Percentiles rank a stretch among this genome's conserved stretches.
These are phyloP conservation scores for Neomicropteryx cornuta DNA, from an alignment of 1,140 invertebrate genomes.

Conservation along the genomic window DNA sequence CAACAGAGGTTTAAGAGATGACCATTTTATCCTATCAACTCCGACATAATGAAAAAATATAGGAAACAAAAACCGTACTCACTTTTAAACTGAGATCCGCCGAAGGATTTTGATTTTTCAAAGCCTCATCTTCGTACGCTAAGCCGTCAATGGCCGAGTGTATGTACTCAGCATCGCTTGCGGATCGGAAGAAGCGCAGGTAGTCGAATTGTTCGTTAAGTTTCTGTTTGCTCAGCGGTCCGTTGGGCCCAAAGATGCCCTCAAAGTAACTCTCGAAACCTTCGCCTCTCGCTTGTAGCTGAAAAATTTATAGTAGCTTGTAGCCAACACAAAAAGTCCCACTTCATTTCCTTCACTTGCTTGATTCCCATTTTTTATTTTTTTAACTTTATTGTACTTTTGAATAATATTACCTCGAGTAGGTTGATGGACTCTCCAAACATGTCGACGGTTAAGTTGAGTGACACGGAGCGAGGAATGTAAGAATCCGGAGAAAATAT, in stretches of 20 bases:
- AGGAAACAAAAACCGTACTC: too few species aligned
- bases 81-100: slow-evolving; percentile 35
- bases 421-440: slow-evolving; percentile 86
- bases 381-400: neutral
- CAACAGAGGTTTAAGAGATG: too few species aligned
- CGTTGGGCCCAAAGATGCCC: slow-evolving; percentile 64
- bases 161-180: slow-evolving; percentile 36
- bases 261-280: slow-evolving; percentile 79
- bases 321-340: too few species aligned
- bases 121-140: slow-evolving; percentile 46
- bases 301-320: too few species aligned
- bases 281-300: slow-evolving; percentile 65
- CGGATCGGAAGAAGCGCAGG: slow-evolving; percentile 41
- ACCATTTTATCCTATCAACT: too few species aligned
- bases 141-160: slow-evolving; percentile 43
- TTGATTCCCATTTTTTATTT: too few species aligned
- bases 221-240: slow-evolving; percentile 52
- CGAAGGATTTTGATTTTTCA: slow-evolving; percentile 31
- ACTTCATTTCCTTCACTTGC: too few species aligned
- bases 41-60: too few species aligned
- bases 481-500: slow-evolving; percentile 87
- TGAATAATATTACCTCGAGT: slow-evolving; percentile 54
- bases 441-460: slow-evolving; percentile 80
- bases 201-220: slow-evolving; percentile 45
- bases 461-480: slow-evolving; percentile 64